Evolutionary conservation across 2,888 invertebrate species (phyloP).

Genomic region (Tipula unca): DNA sequence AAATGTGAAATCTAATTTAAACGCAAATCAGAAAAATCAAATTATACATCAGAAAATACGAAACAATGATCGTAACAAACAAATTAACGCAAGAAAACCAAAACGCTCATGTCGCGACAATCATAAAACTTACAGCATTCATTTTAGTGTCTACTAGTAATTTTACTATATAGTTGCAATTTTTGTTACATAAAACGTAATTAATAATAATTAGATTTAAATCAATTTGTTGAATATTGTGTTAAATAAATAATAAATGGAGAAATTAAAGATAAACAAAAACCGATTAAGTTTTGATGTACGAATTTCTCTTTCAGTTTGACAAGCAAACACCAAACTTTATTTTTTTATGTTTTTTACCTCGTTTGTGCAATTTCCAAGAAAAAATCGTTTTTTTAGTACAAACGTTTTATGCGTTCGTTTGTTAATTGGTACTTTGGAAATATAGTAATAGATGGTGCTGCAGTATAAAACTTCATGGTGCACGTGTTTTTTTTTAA

Average conservation of each 20-base stretch:
- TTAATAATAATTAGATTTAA: background rate
- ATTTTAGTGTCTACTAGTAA: background rate
- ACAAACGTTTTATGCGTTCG: background rate
- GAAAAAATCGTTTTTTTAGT: background rate
- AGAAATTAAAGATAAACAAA: background rate
- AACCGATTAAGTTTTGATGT: background rate
- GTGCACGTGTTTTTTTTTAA: background rate
- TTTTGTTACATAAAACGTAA: background rate
- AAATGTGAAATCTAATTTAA: slow-evolving; percentile 72
- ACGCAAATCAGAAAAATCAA: background rate
- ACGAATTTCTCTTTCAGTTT: background rate
- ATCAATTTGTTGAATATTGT: background rate
- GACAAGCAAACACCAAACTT: background rate
- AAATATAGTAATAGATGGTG: background rate
- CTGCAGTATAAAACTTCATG: background rate
- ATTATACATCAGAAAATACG: background rate
- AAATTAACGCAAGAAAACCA: background rate
- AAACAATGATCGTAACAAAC: background rate
- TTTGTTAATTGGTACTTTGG: background rate
- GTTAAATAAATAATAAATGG: background rate
- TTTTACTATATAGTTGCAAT: background rate
- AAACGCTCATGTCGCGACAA: background rate
- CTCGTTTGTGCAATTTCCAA: background rate
- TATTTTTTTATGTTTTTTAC: background rate
- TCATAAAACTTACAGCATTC: background rate